These are phyloP conservation scores for Odontomachus brunneus DNA, from an alignment of 1,140 invertebrate species.

Conservation along the genomic window DNA sequence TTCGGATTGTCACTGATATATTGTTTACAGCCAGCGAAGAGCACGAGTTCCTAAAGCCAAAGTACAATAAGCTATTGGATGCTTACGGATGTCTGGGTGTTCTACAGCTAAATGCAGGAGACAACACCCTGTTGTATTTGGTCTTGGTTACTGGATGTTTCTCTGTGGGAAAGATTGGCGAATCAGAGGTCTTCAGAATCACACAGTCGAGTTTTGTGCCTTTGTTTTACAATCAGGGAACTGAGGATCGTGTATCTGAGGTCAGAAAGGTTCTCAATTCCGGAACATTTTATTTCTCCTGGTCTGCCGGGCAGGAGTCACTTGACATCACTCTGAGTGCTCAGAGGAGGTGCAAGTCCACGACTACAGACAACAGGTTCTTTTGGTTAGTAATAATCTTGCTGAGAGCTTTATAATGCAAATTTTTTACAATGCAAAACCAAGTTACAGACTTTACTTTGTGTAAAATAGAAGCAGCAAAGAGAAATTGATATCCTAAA, in stretches of 20 bases:
- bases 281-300: slow-evolving; percentile 98
- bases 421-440: neutral
- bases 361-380: slow-evolving; percentile 96
- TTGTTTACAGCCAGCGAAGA: slow-evolving; percentile 89
- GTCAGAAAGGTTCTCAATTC: slow-evolving; percentile 96
- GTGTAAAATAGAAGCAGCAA: neutral
- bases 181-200: slow-evolving; percentile 97
- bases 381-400: slow-evolving; percentile 90
- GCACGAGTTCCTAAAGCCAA: slow-evolving; percentile 94
- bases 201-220: slow-evolving; percentile 96
- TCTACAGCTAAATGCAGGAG: slow-evolving; percentile 93
- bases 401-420: neutral
- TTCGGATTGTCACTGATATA: neutral
- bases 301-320: slow-evolving; percentile 86
- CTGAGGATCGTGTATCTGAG: slow-evolving; percentile 93
- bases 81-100: slow-evolving; percentile 97
- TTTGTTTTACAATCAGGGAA: slow-evolving; percentile 91
- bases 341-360: slow-evolving; percentile 92
- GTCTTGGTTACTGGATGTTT: slow-evolving; percentile 97
- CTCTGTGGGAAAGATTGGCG: slow-evolving; percentile 96
- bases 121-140: slow-evolving; percentile 93
- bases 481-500: slow-evolving; percentile 22
- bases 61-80: slow-evolving; percentile 95
- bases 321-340: slow-evolving; percentile 97
- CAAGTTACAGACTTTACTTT: neutral